phyloP scores from a whole-genome alignment of 2,888 invertebrate genomes.

The Lamproptera curius region DNA sequence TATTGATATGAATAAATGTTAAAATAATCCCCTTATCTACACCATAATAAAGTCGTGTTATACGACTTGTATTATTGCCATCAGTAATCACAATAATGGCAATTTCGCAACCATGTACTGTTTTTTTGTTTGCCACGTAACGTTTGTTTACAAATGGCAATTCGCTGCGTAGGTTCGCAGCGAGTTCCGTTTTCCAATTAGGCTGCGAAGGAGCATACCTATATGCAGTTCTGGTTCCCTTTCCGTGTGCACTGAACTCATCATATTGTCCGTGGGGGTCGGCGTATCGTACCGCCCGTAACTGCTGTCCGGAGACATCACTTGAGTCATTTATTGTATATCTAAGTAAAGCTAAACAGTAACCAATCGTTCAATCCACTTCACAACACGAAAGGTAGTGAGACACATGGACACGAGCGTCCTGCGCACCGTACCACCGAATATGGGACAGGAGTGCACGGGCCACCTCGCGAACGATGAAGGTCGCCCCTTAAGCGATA shows the following conservation, averaged over 20 bases:
- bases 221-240: conserved; percentile 85
- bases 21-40: neutral
- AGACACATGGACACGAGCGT: conserved; percentile 42
- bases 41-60: too few relatives aligned
- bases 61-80: too few relatives aligned
- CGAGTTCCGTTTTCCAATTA: neutral
- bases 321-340: conserved; percentile 71
- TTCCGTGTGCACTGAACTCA: conserved; percentile 63
- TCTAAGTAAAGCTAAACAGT: conserved; percentile 44
- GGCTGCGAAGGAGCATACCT: conserved; percentile 65
- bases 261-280: conserved; percentile 72
- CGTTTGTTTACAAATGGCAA: neutral
- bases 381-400: conserved; percentile 64
- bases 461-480: conserved; percentile 66
- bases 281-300: conserved; percentile 77
- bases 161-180: neutral
- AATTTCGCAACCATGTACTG: neutral
- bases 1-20: too few relatives aligned
- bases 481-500: conserved; percentile 58
- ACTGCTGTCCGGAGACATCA: conserved; percentile 84
- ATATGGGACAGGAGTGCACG: conserved; percentile 66
- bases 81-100: neutral
- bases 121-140: neutral
- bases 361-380: conserved; percentile 57
- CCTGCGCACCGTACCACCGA: conserved; percentile 49